A percentile compares a stretch with the other conserved stretches of the same genome.
These are phyloP conservation scores for Drosophila takahashii DNA, from an alignment of 1,140 invertebrate species.

Conservation along the genomic window DNA sequence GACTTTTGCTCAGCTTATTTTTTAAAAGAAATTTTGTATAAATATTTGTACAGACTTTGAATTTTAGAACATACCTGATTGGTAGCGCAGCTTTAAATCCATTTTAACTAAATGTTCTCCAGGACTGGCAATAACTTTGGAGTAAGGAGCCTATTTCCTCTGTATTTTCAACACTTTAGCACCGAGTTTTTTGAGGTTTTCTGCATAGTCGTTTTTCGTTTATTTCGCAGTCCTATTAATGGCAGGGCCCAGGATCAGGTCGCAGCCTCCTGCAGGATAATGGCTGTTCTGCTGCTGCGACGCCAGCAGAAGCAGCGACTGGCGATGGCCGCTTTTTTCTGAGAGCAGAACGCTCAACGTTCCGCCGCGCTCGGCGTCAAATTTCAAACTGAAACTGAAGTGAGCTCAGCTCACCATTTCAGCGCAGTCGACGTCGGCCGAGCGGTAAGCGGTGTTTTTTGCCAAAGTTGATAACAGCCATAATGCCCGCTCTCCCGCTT, in stretches of 20 bases:
- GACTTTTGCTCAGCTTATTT: conserved; percentile 23
- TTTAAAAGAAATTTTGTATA: background rate
- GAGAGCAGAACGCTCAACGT: conserved; percentile 45
- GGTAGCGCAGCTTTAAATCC: conserved; percentile 9
- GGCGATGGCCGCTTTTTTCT: conserved; percentile 57
- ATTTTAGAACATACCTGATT: conserved; percentile 24
- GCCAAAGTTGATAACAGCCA: conserved; percentile 80
- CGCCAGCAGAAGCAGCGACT: conserved; percentile 21
- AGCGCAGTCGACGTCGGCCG: conserved; percentile 20
- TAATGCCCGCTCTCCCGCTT: conserved; percentile 44
- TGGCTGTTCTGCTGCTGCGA: conserved; percentile 44
- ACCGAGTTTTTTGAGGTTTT: conserved; percentile 10
- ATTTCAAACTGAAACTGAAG: conserved; percentile 75
- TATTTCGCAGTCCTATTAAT: conserved; percentile 22
- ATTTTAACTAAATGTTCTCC: background rate
- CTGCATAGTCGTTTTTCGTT: background rate
- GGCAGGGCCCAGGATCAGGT: conserved; percentile 22
- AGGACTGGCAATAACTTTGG: background rate
- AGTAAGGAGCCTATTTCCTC: background rate
- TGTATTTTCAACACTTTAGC: conserved; percentile 16
- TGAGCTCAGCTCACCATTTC: conserved; percentile 57
- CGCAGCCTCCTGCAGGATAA: conserved; percentile 54
- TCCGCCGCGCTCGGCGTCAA: conserved; percentile 78
- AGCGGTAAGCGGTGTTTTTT: conserved; percentile 61
- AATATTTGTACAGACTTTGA: conserved; percentile 4